These are phyloP conservation scores for Tanypteryx hageni DNA, from an alignment of 2,888 invertebrate species.

Conservation along the genomic window DNA sequence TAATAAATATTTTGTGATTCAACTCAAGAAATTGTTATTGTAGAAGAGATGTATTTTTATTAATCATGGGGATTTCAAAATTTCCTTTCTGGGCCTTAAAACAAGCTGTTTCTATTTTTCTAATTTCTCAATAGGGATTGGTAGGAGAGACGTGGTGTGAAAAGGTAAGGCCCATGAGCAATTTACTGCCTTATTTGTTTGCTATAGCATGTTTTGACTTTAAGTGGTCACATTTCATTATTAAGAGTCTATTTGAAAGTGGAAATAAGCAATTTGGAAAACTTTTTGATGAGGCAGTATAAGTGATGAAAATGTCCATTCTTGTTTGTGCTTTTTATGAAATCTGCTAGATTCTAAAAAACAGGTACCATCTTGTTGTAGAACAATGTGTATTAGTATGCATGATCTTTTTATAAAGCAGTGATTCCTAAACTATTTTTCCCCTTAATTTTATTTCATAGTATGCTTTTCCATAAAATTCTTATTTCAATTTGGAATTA, in stretches of 20 bases:
- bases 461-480: too few relatives aligned
- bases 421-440: too few relatives aligned
- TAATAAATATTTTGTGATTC: too few relatives aligned
- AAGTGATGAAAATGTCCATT: neutral
- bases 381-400: neutral
- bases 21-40: neutral
- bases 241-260: neutral
- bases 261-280: neutral
- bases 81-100: constrained; percentile 56
- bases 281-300: neutral
- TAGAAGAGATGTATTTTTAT: too few relatives aligned
- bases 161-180: constrained; percentile 82
- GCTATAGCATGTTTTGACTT: constrained; percentile 45
- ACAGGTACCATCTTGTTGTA: neutral
- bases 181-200: constrained; percentile 58
- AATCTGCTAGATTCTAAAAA: constrained; percentile 15
- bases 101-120: constrained; percentile 66
- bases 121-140: constrained; percentile 69
- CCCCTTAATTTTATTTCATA: too few relatives aligned
- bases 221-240: neutral
- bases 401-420: constrained; percentile 8
- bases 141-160: constrained; percentile 91
- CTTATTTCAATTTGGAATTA: neutral
- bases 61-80: too few relatives aligned
- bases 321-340: constrained; percentile 2